Evolutionary conservation across 2,797 vertebrate species (phyloP).

Genomic region (Phataginus tetradactyla): DNA sequence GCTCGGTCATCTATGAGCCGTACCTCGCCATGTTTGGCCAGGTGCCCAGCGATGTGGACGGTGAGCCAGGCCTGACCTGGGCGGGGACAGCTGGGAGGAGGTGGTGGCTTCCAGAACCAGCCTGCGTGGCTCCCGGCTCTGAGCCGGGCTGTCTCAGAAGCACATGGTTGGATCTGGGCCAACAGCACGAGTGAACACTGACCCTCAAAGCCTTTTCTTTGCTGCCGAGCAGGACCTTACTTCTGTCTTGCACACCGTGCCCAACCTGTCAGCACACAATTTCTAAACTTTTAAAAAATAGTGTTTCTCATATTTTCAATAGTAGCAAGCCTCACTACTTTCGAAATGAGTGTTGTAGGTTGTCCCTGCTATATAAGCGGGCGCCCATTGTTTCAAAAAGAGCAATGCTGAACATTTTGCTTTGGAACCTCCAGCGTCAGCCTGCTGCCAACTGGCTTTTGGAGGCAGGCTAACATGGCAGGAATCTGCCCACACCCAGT

Average conservation of each 20-base stretch:
- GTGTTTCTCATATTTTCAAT: neutral
- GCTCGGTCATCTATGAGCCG: conserved; percentile 89
- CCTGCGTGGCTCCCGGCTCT: neutral
- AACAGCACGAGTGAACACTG: fast-evolving
- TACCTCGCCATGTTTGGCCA: conserved; percentile 91
- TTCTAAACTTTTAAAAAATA: neutral
- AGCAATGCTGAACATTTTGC: neutral
- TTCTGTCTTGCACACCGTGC: neutral
- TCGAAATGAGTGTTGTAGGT: neutral
- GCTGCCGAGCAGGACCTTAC: neutral
- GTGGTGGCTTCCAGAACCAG: neutral
- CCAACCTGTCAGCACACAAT: neutral
- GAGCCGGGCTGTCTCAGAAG: neutral
- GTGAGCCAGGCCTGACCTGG: conserved; percentile 58
- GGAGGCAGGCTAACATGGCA: neutral
- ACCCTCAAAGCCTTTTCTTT: neutral
- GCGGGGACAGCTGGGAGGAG: neutral
- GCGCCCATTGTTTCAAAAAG: neutral
- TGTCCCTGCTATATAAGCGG: neutral
- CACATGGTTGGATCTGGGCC: fast-evolving
- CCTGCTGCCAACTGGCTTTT: fast-evolving
- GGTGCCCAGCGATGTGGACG: conserved; percentile 88
- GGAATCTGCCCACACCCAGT: neutral
- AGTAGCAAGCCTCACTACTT: fast-evolving
- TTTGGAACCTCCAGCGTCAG: fast-evolving